Evolutionary conservation across 2,797 vertebrate species (phyloP), one percentile per base, ranked within the genome.

Genomic region (Notoglanidium macrostoma): DNA sequence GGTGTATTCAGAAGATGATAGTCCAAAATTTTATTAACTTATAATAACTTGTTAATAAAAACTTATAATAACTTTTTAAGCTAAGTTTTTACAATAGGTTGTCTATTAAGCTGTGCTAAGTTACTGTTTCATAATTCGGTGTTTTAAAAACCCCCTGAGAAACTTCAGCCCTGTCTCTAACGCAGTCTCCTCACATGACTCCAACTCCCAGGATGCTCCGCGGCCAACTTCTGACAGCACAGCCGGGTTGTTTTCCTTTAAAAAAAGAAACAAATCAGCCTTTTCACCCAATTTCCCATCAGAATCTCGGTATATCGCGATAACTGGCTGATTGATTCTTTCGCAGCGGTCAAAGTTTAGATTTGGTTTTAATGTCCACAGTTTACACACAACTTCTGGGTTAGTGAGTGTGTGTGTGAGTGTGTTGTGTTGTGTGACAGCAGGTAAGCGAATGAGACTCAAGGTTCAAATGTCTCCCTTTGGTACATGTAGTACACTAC

Each of bases 171-270:
- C 26, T n/a, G 14, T 49, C 23, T n/a, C 23, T 74, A n/a, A 7
- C 23, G 1, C 74, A 11, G 54, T 35, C 67, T 32, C 54, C 80
- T 84, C n/a, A 67, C 84, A 70, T 82, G 86, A 91, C 90, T 91
- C 88, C 15, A 49, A 74, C 87, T 86, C 90, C 90, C 90, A 89
- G 86, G 61, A 81, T 91, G 85, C 90, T 29, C 2, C 51, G 85
- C 79, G 87, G 21, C n/a, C 84, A 78, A 54, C 82, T 54, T 84
- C 80, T 68, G 55, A 79, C 90, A 78, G 61, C 32, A 61, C 79
- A 12, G 23, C 26, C 51, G 49, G 65, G 14, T n/a, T 54, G 40
- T 3, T 40, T 63, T 78, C 55, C n/a, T 32, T 54, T 5, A 80
- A 21, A 59, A 59, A 9, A 14, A 9, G 1, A 35, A 35, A 35